Percentiles rank a stretch among this genome's conserved stretches.
Evolutionary conservation across 2,888 invertebrate species (phyloP).

Genomic region (Lamproptera curius): DNA sequence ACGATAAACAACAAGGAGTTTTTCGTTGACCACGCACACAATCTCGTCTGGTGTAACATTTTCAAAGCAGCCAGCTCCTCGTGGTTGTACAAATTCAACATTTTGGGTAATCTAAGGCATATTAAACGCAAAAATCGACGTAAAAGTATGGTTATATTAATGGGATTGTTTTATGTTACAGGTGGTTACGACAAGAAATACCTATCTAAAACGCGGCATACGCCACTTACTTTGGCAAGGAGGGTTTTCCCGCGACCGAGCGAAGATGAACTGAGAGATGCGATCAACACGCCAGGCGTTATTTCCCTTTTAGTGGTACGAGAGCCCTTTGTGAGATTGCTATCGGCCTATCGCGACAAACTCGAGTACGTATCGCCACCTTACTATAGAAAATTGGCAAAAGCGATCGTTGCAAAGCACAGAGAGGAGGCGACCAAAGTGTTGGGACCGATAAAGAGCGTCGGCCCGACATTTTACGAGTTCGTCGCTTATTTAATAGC

Average conservation of each 20-base stretch:
- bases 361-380: conserved; percentile 84
- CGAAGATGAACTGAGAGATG: conserved; percentile 78
- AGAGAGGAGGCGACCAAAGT: conserved; percentile 56
- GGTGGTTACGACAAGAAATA: conserved; percentile 80
- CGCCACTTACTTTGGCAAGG: conserved; percentile 82
- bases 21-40: conserved; percentile 82
- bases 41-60: conserved; percentile 85
- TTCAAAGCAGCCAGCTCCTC: conserved; percentile 89
- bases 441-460: conserved; percentile 54
- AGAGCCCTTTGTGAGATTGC: conserved; percentile 84
- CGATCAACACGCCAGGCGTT: conserved; percentile 78
- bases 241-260: conserved; percentile 83
- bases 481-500: conserved; percentile 83
- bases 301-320: conserved; percentile 83
- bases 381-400: conserved; percentile 83
- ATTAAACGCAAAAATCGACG: no score
- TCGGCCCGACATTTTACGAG: conserved; percentile 83
- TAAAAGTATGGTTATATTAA: conserved; percentile 28
- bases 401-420: conserved; percentile 80
- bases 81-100: conserved; percentile 88
- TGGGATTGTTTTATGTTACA: conserved; percentile 34
- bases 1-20: conserved; percentile 85
- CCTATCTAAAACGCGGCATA: conserved; percentile 77
- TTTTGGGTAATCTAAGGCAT: conserved; percentile 79
- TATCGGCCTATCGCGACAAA: conserved; percentile 86